Percentiles rank a stretch among this genome's conserved stretches.
These are phyloP conservation scores for Mormyrus lacerda DNA, from an alignment of 2,113 vertebrate genomes.

Conservation along the genomic window DNA sequence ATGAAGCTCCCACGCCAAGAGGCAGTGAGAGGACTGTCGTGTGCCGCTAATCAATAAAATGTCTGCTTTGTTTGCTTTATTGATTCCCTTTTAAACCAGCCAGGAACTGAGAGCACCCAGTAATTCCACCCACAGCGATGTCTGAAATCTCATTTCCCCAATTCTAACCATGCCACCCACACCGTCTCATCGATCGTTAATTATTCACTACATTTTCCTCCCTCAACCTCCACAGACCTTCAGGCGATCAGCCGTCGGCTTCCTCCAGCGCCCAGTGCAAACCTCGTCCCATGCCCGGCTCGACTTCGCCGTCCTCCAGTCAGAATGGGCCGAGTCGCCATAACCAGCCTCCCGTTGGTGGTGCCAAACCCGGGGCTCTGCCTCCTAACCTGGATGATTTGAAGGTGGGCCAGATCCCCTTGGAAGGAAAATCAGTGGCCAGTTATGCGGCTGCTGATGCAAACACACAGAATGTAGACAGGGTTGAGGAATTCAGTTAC, in stretches of 20 bases:
- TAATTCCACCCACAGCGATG: neutral
- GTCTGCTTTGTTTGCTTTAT: neutral
- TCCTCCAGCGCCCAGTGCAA: conserved; percentile 39
- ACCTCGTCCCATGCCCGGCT: conserved; percentile 36
- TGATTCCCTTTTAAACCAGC: neutral
- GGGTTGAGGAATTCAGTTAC: neutral
- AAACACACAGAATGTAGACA: neutral
- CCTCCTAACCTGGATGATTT: conserved; percentile 80
- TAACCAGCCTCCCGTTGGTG: conserved; percentile 36
- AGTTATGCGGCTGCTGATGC: neutral
- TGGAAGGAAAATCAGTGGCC: too few species aligned
- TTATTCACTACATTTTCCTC: neutral
- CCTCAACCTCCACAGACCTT: conserved; percentile 48
- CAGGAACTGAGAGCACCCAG: neutral
- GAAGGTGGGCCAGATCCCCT: conserved; percentile 61
- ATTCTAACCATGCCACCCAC: neutral
- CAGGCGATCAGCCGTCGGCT: conserved; percentile 57
- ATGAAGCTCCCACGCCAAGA: neutral
- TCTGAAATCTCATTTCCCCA: neutral
- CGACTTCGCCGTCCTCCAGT: conserved; percentile 42
- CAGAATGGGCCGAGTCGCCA: conserved; percentile 50
- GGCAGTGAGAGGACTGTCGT: neutral
- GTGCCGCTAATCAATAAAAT: neutral
- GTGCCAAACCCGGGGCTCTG: conserved; percentile 55
- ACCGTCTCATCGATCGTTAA: neutral